Base-by-base conservation (phyloP, 2,113 vertebrate species). In the Spea multiplicata region DNA sequence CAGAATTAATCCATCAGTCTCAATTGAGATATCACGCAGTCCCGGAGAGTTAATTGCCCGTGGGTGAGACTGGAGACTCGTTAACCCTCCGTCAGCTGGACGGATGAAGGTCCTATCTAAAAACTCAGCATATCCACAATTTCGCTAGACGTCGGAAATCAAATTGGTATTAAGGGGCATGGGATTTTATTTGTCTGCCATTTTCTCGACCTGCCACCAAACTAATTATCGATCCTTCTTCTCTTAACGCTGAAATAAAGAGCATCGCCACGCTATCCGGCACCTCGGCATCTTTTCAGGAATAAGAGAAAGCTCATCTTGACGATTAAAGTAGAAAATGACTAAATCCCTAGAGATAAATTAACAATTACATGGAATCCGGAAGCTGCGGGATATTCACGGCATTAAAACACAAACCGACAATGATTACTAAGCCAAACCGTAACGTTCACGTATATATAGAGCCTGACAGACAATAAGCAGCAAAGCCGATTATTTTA, bases 1-100 rank as follows among this genome's bases (percentile, higher is more conserved):
- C 77, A 73, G 48, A 12, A 73, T 73, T 73, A 79, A 79, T 79
- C 45, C 70, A 79, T 79, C 77, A 79, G 70, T 79, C 70, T 79
- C 77, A 73, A 73, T 73, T 79, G 70, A 55, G 62, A 73, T 52
- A 73, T 66, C 52, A 46, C 8, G 44, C 77, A 73, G 77, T 79
- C 77, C 45, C 52, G 61, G 70, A 48, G 62, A 57, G 77, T 66
- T 79, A 72, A 79, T 79, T 66, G 65, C 61, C 12, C 52, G 9
- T 4, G 14, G 8, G 55, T 59, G 12, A 14, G 44, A 66, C 14
- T 6, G 17, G n/a, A 4, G 48, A n/a, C 5, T 14, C 4, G 7
- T 57, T 79, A 79, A 79, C 70, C 44, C 70, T 30, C 5, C 52
- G 14, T 9, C 4, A 45, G 44, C 66, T 13, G 50, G 3, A 66